Conservation (phyloP, 1,140 invertebrate genomes). For the Adoxophyes honmai region DNA sequence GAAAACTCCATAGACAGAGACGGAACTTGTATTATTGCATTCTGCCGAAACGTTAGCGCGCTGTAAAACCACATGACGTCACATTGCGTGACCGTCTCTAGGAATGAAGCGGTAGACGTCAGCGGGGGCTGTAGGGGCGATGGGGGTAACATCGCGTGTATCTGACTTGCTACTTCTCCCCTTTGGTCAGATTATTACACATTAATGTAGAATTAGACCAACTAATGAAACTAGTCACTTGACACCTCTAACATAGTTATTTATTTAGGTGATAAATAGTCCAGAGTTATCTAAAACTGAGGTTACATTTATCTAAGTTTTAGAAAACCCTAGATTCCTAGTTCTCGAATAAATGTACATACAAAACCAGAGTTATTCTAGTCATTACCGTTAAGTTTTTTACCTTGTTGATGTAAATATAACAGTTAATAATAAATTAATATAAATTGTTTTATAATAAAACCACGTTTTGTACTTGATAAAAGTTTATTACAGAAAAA, state of each 20-base stretch:
- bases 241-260: conserved; percentile 31
- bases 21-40: too few relatives aligned
- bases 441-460: conserved; percentile 33
- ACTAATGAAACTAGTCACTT: conserved; percentile 52
- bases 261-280: conserved; percentile 18
- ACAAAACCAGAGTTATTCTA: conserved; percentile 52
- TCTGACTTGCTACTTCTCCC: too few relatives aligned
- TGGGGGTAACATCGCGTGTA: too few relatives aligned
- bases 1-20: too few relatives aligned
- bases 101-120: too few relatives aligned
- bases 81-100: too few relatives aligned
- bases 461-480: conserved; percentile 53
- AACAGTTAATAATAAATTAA: conserved; percentile 36
- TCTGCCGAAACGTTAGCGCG: too few relatives aligned
- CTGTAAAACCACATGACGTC: too few relatives aligned
- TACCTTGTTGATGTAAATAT: conserved; percentile 27
- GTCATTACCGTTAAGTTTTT: conserved; percentile 56
- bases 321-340: neutral
- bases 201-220: conserved; percentile 10
- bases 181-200: conserved; percentile 34
- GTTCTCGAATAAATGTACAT: conserved; percentile 35
- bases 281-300: conserved; percentile 14
- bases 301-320: neutral
- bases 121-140: too few relatives aligned
- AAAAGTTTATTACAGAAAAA: conserved; percentile 57